Percentiles rank a stretch among this genome's conserved stretches.
These are phyloP conservation scores for Morinoia aosen DNA, from an alignment of 2,888 invertebrate genomes.

Conservation along the genomic window DNA sequence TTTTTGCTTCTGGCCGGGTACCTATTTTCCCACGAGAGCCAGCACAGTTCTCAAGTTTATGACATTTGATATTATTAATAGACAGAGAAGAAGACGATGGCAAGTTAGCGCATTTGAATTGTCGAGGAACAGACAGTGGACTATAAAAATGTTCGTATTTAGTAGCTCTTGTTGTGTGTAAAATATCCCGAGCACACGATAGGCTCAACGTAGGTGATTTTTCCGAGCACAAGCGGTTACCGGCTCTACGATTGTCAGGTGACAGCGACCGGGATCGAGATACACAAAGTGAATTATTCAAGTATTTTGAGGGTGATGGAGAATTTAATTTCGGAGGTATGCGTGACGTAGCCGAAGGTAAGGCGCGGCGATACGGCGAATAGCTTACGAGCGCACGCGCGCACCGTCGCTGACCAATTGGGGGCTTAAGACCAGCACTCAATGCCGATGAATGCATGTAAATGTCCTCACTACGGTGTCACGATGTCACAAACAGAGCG, in stretches of 20 bases:
- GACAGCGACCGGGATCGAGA: neutral
- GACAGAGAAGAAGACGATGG: neutral
- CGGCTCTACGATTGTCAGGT: neutral
- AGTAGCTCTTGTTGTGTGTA: neutral
- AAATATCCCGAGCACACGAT: neutral
- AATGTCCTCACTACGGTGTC: neutral
- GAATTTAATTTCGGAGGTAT: neutral
- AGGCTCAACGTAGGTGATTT: neutral
- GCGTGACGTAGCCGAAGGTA: neutral
- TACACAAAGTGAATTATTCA: neutral
- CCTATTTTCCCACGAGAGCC: neutral
- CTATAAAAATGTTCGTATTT: neutral
- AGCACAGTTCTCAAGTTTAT: neutral
- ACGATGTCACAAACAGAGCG: neutral
- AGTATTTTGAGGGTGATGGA: neutral
- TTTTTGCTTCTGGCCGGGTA: neutral
- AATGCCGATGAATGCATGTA: constrained; percentile 19
- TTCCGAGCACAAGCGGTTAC: neutral
- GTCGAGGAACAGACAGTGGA: neutral
- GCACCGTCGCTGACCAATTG: neutral
- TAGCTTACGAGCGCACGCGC: neutral
- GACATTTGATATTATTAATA: neutral
- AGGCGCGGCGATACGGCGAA: neutral
- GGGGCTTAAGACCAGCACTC: neutral
- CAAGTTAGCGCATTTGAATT: neutral